Conservation (phyloP, 1,140 invertebrate species). For the Ostrea denselamellosa region DNA sequence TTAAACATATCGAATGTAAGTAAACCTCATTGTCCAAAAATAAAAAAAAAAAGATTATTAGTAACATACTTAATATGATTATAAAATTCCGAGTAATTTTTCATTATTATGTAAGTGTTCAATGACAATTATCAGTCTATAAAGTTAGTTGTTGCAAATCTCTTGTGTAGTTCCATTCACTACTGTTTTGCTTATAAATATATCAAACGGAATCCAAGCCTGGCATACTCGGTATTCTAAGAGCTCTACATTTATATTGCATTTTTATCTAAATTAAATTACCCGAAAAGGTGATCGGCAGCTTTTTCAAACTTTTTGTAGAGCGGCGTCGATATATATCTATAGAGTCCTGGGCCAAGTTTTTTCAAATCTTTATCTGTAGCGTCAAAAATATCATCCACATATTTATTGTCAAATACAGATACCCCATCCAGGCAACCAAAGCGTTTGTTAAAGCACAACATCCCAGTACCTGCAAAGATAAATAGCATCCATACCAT, state of each 20-base stretch:
- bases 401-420: background rate
- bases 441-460: conserved; percentile 5
- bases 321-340: background rate
- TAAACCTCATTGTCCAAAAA: too few species aligned
- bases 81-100: too few species aligned
- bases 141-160: background rate
- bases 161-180: background rate
- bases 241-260: background rate
- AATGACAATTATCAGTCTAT: background rate
- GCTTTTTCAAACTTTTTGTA: conserved; percentile 1
- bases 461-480: background rate
- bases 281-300: background rate
- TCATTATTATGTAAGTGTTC: background rate
- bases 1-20: too few species aligned
- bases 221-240: background rate
- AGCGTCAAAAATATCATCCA: background rate
- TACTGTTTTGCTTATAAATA: background rate
- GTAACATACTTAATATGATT: too few species aligned
- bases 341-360: background rate
- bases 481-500: too few species aligned
- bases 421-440: background rate
- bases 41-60: too few species aligned
- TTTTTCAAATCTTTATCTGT: background rate
- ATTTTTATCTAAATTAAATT: background rate
- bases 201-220: background rate